Conservation (phyloP, 2,888 invertebrate species). For the Apotomis turbidana region DNA sequence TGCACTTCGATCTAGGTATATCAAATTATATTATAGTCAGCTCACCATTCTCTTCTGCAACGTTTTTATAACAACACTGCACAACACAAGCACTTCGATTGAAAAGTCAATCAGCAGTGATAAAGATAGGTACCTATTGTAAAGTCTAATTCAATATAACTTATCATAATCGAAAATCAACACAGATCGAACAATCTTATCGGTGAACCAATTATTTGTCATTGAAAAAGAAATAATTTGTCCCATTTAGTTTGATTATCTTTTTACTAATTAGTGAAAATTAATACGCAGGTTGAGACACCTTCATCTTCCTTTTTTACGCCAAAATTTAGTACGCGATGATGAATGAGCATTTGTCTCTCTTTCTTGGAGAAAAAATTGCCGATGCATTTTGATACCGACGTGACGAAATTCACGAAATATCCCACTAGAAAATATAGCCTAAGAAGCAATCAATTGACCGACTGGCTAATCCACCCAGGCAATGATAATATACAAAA, state of each 20-base stretch:
- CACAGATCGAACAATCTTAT: constrained; percentile 37
- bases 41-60: constrained; percentile 29
- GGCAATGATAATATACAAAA: too few relatives aligned
- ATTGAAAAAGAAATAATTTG: constrained; percentile 11
- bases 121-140: constrained; percentile 22
- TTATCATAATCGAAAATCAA: constrained; percentile 41
- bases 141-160: constrained; percentile 28
- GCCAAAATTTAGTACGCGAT: too few relatives aligned
- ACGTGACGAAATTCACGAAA: too few relatives aligned
- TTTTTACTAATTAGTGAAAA: not conserved
- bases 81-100: constrained; percentile 36
- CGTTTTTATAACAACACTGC: constrained; percentile 11
- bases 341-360: too few relatives aligned
- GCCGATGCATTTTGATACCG: too few relatives aligned
- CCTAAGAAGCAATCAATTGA: too few relatives aligned
- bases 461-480: too few relatives aligned
- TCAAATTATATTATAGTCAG: not conserved
- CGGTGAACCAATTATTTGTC: constrained; percentile 33
- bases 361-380: too few relatives aligned
- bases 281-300: too few relatives aligned
- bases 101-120: constrained; percentile 35
- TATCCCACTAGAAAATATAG: too few relatives aligned
- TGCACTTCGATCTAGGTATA: not conserved
- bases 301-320: too few relatives aligned
- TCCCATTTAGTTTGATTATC: constrained; percentile 12